Evolutionary conservation across 2,797 vertebrate genomes (phyloP).

Genomic region (Chaetophractus vellerosus): DNA sequence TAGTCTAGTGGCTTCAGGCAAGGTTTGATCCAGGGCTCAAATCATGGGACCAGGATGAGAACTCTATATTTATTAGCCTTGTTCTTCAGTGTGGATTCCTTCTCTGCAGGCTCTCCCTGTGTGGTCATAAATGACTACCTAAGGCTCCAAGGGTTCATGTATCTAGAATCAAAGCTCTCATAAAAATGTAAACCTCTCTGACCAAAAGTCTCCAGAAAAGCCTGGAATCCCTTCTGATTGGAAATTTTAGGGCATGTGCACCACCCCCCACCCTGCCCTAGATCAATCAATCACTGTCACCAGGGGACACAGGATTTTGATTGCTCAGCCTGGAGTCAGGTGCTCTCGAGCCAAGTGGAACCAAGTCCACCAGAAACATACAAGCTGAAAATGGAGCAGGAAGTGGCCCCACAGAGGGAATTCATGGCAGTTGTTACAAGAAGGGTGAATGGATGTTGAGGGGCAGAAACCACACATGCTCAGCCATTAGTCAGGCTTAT

Average conservation of each 20-base stretch:
- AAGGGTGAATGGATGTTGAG: too few relatives aligned
- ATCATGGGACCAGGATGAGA: background rate
- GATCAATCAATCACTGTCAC: background rate
- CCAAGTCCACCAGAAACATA: background rate
- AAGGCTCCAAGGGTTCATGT: background rate
- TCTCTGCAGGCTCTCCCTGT: background rate
- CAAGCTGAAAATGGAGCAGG: fast-evolving
- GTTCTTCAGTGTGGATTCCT: background rate
- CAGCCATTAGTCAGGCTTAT: background rate
- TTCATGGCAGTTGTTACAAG: fast-evolving
- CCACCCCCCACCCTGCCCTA: fast-evolving
- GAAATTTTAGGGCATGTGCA: background rate
- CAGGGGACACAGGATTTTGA: background rate
- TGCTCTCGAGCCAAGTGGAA: background rate
- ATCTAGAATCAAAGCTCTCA: background rate
- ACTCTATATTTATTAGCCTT: background rate
- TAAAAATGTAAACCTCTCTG: background rate
- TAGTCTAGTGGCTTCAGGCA: background rate
- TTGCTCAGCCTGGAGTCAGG: background rate
- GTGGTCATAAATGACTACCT: background rate
- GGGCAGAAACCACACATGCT: too few relatives aligned
- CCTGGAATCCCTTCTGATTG: background rate
- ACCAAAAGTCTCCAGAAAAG: background rate
- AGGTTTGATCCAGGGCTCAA: slow-evolving; percentile 1
- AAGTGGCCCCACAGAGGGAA: fast-evolving